Percentiles rank a stretch among this genome's conserved stretches.
Conservation (phyloP, 2,113 vertebrate species). For the Platichthys stellatus region DNA sequence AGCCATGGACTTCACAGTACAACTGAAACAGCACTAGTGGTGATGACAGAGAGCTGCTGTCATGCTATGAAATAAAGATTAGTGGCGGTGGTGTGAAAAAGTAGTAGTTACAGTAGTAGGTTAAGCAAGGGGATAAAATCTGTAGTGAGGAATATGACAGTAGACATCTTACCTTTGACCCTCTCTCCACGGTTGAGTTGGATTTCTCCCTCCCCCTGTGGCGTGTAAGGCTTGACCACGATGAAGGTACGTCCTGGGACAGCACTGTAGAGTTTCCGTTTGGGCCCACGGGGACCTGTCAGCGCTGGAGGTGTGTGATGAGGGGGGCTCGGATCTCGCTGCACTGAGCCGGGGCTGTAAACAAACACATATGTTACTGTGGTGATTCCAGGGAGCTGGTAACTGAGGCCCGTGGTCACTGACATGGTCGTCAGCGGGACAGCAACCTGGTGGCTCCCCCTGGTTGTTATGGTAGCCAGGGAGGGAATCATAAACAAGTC, state of each 20-base stretch:
- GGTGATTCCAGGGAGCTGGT: slow-evolving; percentile 89
- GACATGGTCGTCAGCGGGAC: slow-evolving; percentile 78
- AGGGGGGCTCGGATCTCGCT: slow-evolving; percentile 84
- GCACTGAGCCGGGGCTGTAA: slow-evolving; percentile 91
- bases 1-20: slow-evolving; percentile 18
- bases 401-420: slow-evolving; percentile 84
- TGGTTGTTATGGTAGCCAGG: slow-evolving; percentile 58
- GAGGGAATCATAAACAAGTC: slow-evolving; percentile 65
- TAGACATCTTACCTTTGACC: slow-evolving; percentile 90
- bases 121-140: neutral
- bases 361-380: slow-evolving; percentile 97
- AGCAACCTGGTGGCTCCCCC: slow-evolving; percentile 67
- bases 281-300: slow-evolving; percentile 88
- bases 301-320: slow-evolving; percentile 82
- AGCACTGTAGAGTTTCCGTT: slow-evolving; percentile 96
- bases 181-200: slow-evolving; percentile 94
- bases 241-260: slow-evolving; percentile 96
- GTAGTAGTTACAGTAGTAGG: neutral
- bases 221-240: slow-evolving; percentile 92
- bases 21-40: neutral
- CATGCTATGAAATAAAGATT: slow-evolving; percentile 22
- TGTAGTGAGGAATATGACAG: neutral
- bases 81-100: neutral
- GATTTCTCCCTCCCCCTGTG: slow-evolving; percentile 95
- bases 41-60: neutral